Evolutionary conservation across 2,888 invertebrate species (phyloP).

Genomic region (Eurois occulta): DNA sequence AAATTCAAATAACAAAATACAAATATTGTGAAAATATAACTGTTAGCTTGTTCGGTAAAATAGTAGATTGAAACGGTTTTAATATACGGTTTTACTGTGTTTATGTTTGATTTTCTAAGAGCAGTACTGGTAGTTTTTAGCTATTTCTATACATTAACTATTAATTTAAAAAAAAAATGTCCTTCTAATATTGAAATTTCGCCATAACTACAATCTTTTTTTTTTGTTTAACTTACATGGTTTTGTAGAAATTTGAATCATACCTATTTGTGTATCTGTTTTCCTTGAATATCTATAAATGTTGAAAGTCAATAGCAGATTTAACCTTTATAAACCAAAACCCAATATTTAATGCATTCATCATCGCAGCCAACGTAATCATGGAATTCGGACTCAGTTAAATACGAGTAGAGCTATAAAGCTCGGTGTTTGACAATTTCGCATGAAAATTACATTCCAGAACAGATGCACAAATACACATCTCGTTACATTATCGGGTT

Average conservation of each 20-base stretch:
- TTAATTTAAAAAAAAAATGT: neutral
- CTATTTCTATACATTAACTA: neutral
- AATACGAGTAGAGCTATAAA: neutral
- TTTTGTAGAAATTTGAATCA: neutral
- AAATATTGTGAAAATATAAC: slow-evolving; percentile 12
- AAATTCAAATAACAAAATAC: slow-evolving; percentile 1
- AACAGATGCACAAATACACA: slow-evolving; percentile 15
- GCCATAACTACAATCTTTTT: neutral
- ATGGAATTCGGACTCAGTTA: neutral
- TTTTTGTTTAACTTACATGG: neutral
- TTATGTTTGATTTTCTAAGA: neutral
- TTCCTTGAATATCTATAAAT: neutral
- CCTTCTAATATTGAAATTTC: neutral
- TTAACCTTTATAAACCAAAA: neutral
- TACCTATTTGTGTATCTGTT: neutral
- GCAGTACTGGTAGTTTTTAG: too few relatives aligned
- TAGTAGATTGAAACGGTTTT: neutral
- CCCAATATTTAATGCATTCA: neutral
- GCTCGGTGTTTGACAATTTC: too few relatives aligned
- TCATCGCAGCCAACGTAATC: neutral
- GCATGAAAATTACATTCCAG: slow-evolving; percentile 27
- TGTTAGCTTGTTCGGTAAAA: neutral
- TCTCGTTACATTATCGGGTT: slow-evolving; percentile 14
- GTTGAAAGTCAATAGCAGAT: neutral
- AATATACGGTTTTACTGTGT: too few relatives aligned